Conservation (phyloP, 2,888 invertebrate species). For the Caenorhabditis sp. region DNA sequence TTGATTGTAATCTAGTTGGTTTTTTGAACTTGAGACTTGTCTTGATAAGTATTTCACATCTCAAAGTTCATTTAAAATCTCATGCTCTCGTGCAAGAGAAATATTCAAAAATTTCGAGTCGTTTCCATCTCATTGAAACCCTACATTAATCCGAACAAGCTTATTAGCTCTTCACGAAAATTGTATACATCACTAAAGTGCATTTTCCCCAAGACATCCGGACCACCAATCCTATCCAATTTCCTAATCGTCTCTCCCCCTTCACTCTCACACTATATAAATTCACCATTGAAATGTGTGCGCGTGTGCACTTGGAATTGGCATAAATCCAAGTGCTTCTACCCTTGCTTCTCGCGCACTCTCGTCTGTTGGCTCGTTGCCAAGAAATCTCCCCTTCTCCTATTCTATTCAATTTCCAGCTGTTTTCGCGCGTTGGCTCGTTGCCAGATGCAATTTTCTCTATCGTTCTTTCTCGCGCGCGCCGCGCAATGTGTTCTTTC, state of each 20-base stretch:
- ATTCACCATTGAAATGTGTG: background rate
- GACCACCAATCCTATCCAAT: background rate
- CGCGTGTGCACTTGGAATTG: background rate
- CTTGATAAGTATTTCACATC: too few relatives aligned
- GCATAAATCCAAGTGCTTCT: background rate
- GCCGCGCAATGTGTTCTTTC: background rate
- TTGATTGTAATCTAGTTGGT: too few relatives aligned
- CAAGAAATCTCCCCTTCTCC: background rate
- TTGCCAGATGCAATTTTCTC: background rate
- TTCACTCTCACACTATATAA: background rate
- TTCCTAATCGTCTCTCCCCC: background rate
- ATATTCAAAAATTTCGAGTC: too few relatives aligned
- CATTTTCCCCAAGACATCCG: background rate
- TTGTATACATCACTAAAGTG: background rate
- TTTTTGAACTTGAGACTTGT: too few relatives aligned
- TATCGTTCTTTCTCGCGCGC: background rate
- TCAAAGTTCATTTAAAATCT: too few relatives aligned
- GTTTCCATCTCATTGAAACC: background rate
- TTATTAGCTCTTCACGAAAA: background rate
- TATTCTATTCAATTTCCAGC: background rate
- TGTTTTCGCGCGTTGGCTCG: constrained; percentile 1
- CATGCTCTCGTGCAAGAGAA: too few relatives aligned
- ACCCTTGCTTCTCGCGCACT: constrained; percentile 23
- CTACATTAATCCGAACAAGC: background rate
- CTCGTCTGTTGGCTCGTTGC: constrained; percentile 14